Evolutionary conservation across 1,140 invertebrate genomes (phyloP), one percentile per base, ranked within the genome.

Genomic region (Camponotus floridanus): DNA sequence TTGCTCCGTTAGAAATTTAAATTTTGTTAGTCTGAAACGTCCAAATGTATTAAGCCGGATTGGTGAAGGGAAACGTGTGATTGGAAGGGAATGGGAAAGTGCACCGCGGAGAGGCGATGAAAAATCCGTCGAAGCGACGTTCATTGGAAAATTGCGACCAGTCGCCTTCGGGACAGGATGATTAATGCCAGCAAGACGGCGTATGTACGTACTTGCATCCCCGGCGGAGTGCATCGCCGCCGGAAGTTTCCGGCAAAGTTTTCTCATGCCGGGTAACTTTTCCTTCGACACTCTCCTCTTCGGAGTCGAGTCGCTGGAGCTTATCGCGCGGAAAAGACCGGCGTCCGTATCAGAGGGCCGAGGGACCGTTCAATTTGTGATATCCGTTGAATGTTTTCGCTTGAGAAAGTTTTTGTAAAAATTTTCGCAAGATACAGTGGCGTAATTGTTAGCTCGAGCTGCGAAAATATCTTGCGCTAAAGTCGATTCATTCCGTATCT

Each of bases 141-240:
- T 91, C 88, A 90, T 92, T 87, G 87, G 89, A 86, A 92, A 92
- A 92, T 92, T 92, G 88, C 87, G 65, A 68, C 21, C 55, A 86
- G 85, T 57, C 59, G 80, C 74, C 68, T 85, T 86, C 76, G 73
- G 85, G 87, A 86, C 86, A 90, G 89, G 70, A 92, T 92, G 92
- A 92, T 92, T 92, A 92, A 92, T 92, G 90, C 76, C 26, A 13
- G 74, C 74, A 59, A 86, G 81, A 62, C 79, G 55, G 15, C 26
- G 57, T 83, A 89, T 76, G 86, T 88, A 87, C 85, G 87, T 86
- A 89, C 59, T 85, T 86, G 86, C 88, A 86, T 85, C 45, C 57
- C 57, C 45, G 33, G 33, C 26, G 45, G 48, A 80, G 31, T 91
- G 80, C 86, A 88, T 86, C 74, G 18, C 31, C 84, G 76, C 48